Evolutionary conservation across 2,113 vertebrate genomes (phyloP).

Genomic region (Nanorana parkeri): DNA sequence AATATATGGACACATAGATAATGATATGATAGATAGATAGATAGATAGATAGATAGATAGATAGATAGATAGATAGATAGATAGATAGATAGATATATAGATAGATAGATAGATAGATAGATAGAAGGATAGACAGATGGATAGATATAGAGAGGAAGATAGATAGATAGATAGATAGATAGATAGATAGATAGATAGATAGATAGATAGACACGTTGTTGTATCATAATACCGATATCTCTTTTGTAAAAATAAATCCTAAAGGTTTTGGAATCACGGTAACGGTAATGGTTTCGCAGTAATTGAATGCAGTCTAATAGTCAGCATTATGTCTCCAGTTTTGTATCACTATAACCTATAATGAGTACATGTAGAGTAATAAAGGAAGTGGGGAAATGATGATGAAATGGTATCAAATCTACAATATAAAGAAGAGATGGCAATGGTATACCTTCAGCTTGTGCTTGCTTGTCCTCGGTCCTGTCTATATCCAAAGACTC

Average conservation of each 20-base stretch:
- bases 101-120: background rate
- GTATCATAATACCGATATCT: too few species aligned
- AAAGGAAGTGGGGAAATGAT: background rate
- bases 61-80: too few species aligned
- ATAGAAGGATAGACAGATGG: background rate
- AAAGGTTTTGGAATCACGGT: too few species aligned
- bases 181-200: background rate
- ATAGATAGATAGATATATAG: background rate
- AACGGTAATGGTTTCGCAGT: too few species aligned
- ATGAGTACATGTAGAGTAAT: too few species aligned
- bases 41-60: background rate
- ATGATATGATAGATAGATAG: slow-evolving; percentile 28
- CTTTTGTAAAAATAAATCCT: too few species aligned
- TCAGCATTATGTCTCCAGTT: too few species aligned
- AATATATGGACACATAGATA: background rate
- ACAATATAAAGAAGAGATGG: background rate
- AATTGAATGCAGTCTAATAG: too few species aligned
- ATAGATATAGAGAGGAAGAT: background rate
- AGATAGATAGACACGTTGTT: too few species aligned
- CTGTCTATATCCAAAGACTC: slow-evolving; percentile 4
- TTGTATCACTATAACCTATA: too few species aligned
- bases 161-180: slow-evolving; percentile 16
- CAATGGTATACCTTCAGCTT: slow-evolving; percentile 10
- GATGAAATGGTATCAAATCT: background rate
- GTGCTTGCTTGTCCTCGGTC: background rate